phyloP scores from a whole-genome alignment of 2,113 vertebrate species.

The Myrmecophaga tridactyla region DNA sequence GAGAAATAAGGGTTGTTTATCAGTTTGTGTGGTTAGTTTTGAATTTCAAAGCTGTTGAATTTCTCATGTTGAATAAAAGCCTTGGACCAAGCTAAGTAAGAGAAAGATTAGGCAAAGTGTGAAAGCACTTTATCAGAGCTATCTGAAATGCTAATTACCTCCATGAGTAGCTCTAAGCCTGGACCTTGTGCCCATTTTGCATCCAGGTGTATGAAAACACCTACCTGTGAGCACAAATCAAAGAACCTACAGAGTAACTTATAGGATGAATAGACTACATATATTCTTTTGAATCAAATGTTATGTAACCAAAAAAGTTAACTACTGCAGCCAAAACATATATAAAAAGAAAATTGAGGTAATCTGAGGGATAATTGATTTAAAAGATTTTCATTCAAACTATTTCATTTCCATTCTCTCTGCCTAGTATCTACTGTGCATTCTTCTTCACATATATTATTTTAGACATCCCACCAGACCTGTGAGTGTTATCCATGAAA shows the following conservation, averaged over 20 bases:
- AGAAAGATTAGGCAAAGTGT: neutral
- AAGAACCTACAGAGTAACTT: neutral
- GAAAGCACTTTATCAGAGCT: neutral
- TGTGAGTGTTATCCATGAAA: neutral
- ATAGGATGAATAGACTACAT: neutral
- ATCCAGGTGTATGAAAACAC: neutral
- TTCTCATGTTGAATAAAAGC: conserved; percentile 36
- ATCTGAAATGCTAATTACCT: neutral
- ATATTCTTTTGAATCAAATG: neutral
- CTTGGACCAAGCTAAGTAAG: neutral
- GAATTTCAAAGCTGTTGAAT: conserved; percentile 39
- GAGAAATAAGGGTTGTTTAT: conserved; percentile 25
- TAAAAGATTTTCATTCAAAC: conserved; percentile 18
- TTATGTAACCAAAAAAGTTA: neutral
- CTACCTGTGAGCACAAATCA: neutral
- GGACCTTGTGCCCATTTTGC: neutral
- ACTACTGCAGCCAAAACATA: neutral
- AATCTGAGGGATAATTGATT: neutral
- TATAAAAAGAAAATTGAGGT: neutral
- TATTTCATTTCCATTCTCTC: neutral
- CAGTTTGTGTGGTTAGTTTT: neutral
- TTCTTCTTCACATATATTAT: neutral
- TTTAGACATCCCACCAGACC: neutral
- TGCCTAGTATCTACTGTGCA: neutral
- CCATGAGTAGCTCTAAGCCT: neutral